Evolutionary conservation across 2,113 vertebrate genomes (phyloP), one percentile per base, ranked within the genome.

Genomic region (Pluvianellus socialis): DNA sequence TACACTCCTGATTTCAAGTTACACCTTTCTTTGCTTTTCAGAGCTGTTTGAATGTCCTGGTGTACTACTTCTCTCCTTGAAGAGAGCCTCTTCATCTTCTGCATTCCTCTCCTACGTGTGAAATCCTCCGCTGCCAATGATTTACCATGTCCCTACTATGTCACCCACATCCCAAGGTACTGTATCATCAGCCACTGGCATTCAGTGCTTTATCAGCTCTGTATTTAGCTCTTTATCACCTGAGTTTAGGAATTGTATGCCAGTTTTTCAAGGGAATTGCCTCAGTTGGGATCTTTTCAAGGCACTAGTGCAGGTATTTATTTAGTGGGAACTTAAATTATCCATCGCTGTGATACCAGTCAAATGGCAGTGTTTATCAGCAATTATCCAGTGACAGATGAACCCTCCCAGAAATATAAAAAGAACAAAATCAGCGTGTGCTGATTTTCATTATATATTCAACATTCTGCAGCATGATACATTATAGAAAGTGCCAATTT

Each of bases 311-410:
- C 70, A 88, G 71, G 68, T 93, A 91, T 97, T 93, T 97, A 93
- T 94, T 94, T 90, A 88, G 87, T 83, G 50, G 76, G 95, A 96
- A 93, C 49, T 87, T 96, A 95, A 95, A 97, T 97, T 97, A 96
- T 79, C 70, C 84, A 79, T 94, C 76, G 73, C 79, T 91, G 82
- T 93, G 90, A 75, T 79, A 90, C 79, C 85, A 97, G 73, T 94
- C 90, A 96, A 98, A 97, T 70, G 94, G 79, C 75, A 95, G 80
- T 94, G 81, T 97, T 98, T 97, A 95, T 97, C 96, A 97, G 96
- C 95, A 97, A 96, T 97, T 97, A 97, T 72, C 53, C 70, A 92
- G 74, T 94, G 89, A 84, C 79, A 95, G 93, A 96, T 90, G 82
- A 89, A 94, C 75, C 77, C 52, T 86, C 80, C 91, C 81, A 91